Evolutionary conservation across 2,888 invertebrate genomes (phyloP), one percentile per base, ranked within the genome.

Genomic region (Liopterus haemorrhoidalis): DNA sequence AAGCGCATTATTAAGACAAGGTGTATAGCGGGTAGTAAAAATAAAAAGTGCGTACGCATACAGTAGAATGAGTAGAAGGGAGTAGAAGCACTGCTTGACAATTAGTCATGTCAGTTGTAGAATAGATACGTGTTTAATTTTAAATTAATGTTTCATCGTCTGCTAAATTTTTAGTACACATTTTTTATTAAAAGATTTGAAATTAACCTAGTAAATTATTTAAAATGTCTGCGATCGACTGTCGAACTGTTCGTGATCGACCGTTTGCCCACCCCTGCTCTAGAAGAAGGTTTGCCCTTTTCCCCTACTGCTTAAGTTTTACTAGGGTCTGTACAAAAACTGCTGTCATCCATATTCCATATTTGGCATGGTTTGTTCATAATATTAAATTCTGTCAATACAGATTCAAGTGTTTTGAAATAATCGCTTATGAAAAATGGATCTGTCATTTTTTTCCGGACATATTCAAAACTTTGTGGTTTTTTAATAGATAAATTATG

Each of bases 401-500:
- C 42, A 20, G 36, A 37, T 37, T 55, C 32, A 27, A 55, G 31
- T 15, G 49, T 14, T n/a, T 50, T 24, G 18, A 53, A 58, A 37
- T 54, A 52, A 2, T 30, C 38, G 15, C 49, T 33, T 14, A 57
- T 51, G 6, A 50, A 41, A 39, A 56, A 59, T 8, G 57, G 58
- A 46, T 59, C 58, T 19, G 48, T 27, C 1, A 37, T 44, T 47
- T 55, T 57, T 42, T 56, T 57, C 15, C 60, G 39, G 2, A 57
- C 50, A 51, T 55, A 53, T 52, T 64, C 62, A 4, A 63, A 58
- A 18, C 53, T 49, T 57, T 65, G 59, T 4, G 62, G 62, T 46
- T 53, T 58, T 57, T 65, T 66, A 11, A 63, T 39, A 12, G 60
- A 58, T n/a, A 65, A 31, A 49, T 50, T 49, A 40, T 55, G 51